Percentiles rank a stretch among this genome's conserved stretches.
Conservation (phyloP, 2,113 vertebrate genomes). For the Caranx ignobilis region DNA sequence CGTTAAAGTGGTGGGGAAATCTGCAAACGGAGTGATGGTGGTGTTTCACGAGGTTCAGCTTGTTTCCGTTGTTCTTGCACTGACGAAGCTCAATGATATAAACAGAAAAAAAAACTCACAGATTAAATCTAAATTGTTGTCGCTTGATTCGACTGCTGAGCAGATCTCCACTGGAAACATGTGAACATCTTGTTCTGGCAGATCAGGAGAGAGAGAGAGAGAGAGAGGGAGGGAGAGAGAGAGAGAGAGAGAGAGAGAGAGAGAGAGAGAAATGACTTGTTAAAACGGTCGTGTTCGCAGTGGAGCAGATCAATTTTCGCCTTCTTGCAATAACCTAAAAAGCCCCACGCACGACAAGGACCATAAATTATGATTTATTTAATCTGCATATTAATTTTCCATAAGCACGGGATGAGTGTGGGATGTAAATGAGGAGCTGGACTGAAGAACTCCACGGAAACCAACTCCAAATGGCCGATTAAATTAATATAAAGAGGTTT, state of each 20-base stretch:
- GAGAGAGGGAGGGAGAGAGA: no score
- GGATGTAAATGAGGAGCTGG: constrained; percentile 37
- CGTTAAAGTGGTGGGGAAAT: neutral
- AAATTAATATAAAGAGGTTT: constrained; percentile 25
- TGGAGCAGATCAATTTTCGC: neutral
- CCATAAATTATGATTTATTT: constrained; percentile 52
- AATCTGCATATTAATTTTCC: constrained; percentile 55
- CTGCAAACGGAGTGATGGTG: neutral
- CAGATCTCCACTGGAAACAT: neutral
- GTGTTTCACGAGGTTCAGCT: neutral
- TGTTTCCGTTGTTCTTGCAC: neutral
- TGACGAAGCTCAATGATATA: neutral
- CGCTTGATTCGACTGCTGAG: neutral
- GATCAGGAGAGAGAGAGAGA: neutral
- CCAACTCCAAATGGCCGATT: constrained; percentile 1
- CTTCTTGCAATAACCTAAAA: constrained; percentile 28
- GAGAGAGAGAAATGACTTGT: neutral
- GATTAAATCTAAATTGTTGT: neutral
- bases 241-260: no score
- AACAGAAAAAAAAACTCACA: neutral
- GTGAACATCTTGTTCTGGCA: constrained; percentile 2
- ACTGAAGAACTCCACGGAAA: neutral
- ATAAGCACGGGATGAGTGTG: neutral
- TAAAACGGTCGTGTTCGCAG: neutral
- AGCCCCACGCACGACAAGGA: constrained; percentile 14